Base-by-base conservation (phyloP, 1,140 invertebrate species). In the Fragariocoptes setiger region DNA sequence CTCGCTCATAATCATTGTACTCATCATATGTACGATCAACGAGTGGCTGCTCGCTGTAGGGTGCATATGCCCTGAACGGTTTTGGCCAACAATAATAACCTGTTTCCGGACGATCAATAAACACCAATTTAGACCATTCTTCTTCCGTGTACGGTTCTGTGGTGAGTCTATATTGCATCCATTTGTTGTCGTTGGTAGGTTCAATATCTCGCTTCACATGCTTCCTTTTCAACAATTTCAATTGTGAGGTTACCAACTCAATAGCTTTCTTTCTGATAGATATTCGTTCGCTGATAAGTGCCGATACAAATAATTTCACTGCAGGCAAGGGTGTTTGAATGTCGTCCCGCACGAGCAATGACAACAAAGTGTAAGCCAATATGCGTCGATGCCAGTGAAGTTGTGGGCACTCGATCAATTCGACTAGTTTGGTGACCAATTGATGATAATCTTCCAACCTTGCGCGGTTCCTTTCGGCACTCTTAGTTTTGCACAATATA, bases 41-140 rank as follows among this genome's bases (percentile, higher is more conserved):
- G 8, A 52, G 52, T 2, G 67, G 68, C 51, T 76, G 74, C 41
- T 72, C 52, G 1, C 47, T 52, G 0, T 63, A 56, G 0, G 71
- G 63, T 2, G 71, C 70, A 51, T 70, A 71, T 8, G 70, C 56
- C 53, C 64, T 52, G 42, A 65, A 46, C 43, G 55, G 55, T 50
- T 57, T 64, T 1, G 79, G 76, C 78, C 79, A 88, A 2, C 57
- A 59, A 50, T 78, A 80, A 54, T 71, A 85, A 3, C 82, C 80
- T 44, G 63, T 58, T 48, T 66, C 63, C 14, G 65, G 63, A 48
- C 73, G 69, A 50, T 79, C 69, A 4, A 77, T 53, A 50, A 65
- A 69, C 22, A 66, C 62, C 2, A 58, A 57, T 38, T 66, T 57
- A 40, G 83, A 66, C 77, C 79, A 90, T 19, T 44, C 66, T 48